Evolutionary conservation across 2,888 invertebrate genomes (phyloP).

Genomic region (Dryobota labecula): DNA sequence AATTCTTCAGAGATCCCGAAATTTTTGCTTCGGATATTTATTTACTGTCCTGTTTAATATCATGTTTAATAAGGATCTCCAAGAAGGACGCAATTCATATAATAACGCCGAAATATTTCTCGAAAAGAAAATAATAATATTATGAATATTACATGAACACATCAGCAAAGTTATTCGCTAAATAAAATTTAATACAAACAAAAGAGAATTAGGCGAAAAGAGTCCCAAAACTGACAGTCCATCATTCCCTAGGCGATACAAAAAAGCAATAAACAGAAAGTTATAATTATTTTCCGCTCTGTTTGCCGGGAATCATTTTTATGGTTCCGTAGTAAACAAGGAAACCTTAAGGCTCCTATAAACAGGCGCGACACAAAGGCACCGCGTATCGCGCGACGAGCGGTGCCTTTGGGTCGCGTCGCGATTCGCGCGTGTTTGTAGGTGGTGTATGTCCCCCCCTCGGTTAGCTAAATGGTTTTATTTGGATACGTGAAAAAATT

Average conservation of each 20-base stretch:
- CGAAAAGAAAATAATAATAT: conserved; percentile 27
- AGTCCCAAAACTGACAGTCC: conserved; percentile 31
- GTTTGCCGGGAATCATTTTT: conserved; percentile 43
- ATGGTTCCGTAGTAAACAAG: too few relatives aligned
- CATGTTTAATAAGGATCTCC: background rate
- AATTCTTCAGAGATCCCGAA: conserved; percentile 2
- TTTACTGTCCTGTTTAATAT: background rate
- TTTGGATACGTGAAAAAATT: too few relatives aligned
- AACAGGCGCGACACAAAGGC: too few relatives aligned
- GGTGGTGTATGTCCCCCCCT: too few relatives aligned
- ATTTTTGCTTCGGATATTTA: conserved; percentile 17
- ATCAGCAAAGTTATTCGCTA: conserved; percentile 51
- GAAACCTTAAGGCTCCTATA: too few relatives aligned
- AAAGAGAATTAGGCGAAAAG: conserved; percentile 50
- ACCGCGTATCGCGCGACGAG: too few relatives aligned
- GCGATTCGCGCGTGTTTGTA: too few relatives aligned
- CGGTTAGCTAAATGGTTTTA: too few relatives aligned
- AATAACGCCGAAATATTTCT: conserved; percentile 17
- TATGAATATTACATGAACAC: conserved; percentile 57
- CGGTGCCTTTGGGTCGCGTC: too few relatives aligned
- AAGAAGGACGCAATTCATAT: background rate
- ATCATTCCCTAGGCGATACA: conserved; percentile 38
- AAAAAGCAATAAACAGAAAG: conserved; percentile 59
- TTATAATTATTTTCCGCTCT: conserved; percentile 61
- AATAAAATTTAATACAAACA: conserved; percentile 65